Percentiles rank a stretch among this genome's conserved stretches.
Evolutionary conservation across 1,140 invertebrate species (phyloP).

Genomic region (Ips nitidus): DNA sequence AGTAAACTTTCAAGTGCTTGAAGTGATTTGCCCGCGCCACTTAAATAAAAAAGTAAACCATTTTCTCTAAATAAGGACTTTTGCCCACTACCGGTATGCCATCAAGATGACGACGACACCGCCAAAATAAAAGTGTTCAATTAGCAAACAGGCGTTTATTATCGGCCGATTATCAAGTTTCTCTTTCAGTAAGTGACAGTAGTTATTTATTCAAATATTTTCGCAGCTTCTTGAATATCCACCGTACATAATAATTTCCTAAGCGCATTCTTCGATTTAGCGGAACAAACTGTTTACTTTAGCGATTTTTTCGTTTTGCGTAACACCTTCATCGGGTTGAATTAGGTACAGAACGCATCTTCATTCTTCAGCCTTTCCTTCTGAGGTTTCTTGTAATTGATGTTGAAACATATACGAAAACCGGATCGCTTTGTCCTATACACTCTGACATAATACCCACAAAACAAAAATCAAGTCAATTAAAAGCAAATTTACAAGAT

Average conservation of each 20-base stretch:
- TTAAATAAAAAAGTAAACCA: not conserved
- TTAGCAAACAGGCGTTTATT: not conserved
- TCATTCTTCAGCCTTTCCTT: too few species aligned
- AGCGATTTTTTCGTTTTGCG: too few species aligned
- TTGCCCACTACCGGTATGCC: not conserved
- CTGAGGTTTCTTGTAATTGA: too few species aligned
- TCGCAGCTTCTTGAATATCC: not conserved
- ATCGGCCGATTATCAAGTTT: slow-evolving; percentile 1
- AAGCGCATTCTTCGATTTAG: not conserved
- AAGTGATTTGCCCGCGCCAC: too few species aligned
- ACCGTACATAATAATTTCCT: not conserved
- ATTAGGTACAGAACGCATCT: too few species aligned
- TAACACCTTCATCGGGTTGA: too few species aligned
- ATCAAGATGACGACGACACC: not conserved
- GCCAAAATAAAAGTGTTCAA: not conserved
- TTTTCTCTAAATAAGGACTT: slow-evolving; percentile 7
- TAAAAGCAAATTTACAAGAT: too few species aligned
- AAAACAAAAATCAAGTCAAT: too few species aligned
- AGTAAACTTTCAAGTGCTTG: too few species aligned
- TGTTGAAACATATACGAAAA: too few species aligned
- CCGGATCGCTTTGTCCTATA: too few species aligned
- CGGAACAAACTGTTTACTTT: not conserved
- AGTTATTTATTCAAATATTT: slow-evolving; percentile 2
- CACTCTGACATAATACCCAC: too few species aligned
- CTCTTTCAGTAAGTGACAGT: slow-evolving; percentile 3